A percentile compares a stretch with the other conserved stretches of the same genome.
phyloP scores from a whole-genome alignment of 2,113 vertebrate species.

The Oophaga pumilio region DNA sequence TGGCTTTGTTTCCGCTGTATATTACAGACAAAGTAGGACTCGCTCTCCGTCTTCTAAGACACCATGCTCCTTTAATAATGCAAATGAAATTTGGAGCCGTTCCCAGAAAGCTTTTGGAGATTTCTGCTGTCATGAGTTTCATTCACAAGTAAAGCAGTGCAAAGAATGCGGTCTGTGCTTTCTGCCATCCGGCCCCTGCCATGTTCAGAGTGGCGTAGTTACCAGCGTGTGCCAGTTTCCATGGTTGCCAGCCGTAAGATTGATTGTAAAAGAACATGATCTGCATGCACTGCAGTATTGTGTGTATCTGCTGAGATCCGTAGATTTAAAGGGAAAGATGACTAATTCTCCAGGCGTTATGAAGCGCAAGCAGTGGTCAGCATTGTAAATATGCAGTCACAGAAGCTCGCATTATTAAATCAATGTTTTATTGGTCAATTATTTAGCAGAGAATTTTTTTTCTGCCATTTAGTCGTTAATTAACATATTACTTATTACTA shows the following conservation, averaged over 20 bases:
- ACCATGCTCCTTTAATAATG: constrained; percentile 31
- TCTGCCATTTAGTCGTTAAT: neutral
- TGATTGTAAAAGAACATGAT: constrained; percentile 35
- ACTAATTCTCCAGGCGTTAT: neutral
- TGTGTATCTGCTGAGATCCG: constrained; percentile 20
- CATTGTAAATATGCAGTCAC: neutral
- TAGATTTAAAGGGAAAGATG: constrained; percentile 13
- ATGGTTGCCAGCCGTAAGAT: constrained; percentile 37
- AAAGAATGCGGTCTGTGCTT: constrained; percentile 28
- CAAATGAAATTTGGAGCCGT: constrained; percentile 30
- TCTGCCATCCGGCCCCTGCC: constrained; percentile 46
- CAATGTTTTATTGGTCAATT: neutral
- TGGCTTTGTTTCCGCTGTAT: neutral
- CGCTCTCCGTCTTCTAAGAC: neutral
- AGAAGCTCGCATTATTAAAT: neutral
- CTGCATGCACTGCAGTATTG: constrained; percentile 19
- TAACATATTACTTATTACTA: neutral
- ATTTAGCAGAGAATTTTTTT: neutral
- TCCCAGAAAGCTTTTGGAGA: constrained; percentile 38
- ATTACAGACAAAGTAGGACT: neutral
- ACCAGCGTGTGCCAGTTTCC: constrained; percentile 39
- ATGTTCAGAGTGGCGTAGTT: constrained; percentile 42
- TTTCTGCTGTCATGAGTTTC: constrained; percentile 27
- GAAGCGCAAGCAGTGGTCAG: neutral
- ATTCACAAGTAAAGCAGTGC: constrained; percentile 38